These are phyloP conservation scores for Saguinus oedipus DNA, from an alignment of 2,797 vertebrate genomes.

Conservation along the genomic window DNA sequence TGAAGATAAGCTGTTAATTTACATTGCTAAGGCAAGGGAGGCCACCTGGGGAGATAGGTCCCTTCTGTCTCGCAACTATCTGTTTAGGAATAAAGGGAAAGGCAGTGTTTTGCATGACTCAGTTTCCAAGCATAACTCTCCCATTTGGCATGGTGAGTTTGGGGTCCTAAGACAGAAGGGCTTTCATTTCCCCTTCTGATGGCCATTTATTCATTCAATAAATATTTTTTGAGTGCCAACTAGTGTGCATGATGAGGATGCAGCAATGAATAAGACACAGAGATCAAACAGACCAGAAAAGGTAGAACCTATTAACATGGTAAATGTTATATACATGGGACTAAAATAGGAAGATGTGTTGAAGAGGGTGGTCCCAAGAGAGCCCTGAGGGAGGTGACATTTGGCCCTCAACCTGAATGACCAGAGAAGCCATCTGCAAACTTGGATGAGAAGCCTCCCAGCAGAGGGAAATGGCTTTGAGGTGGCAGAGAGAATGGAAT, in stretches of 20 bases:
- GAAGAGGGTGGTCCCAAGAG: not conserved
- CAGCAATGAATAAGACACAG: not conserved
- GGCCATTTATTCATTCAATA: not conserved
- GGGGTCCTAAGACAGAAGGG: too few species aligned
- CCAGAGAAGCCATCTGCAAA: not conserved
- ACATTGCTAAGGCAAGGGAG: not conserved
- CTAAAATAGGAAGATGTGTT: not conserved
- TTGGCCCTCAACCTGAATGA: not conserved
- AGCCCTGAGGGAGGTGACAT: not conserved
- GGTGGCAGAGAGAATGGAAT: not conserved
- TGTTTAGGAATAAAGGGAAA: not conserved
- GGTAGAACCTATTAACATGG: too few species aligned
- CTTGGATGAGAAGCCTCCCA: not conserved
- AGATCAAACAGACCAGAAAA: not conserved
- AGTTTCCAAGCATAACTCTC: not conserved
- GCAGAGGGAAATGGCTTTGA: not conserved
- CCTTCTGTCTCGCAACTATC: not conserved
- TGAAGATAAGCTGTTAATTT: not conserved
- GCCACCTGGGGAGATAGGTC: not conserved
- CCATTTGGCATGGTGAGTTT: not conserved
- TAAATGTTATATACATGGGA: accelerated
- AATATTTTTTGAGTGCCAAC: not conserved
- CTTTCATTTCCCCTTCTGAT: not conserved
- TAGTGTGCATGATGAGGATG: accelerated
- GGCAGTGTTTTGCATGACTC: not conserved